Evolutionary conservation across 2,797 vertebrate species (phyloP), one percentile per base, ranked within the genome.

Genomic region (Sebastes variabilis): DNA sequence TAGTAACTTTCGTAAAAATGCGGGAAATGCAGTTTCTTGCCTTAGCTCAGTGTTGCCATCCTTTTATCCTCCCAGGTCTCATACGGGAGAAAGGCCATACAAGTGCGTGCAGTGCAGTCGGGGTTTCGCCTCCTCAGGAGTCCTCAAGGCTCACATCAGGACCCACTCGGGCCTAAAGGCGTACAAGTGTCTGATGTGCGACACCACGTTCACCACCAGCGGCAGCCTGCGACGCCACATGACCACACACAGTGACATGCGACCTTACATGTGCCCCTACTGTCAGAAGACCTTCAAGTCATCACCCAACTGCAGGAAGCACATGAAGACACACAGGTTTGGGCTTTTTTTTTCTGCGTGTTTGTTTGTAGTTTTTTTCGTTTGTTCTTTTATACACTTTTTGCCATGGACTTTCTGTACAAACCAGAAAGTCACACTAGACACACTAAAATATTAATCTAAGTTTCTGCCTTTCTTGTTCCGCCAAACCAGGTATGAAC

Each of bases 201-300:
- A 98, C 2, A 98, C 97, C 16, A 98, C 99, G 14, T 99, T 99
- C 88, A 99, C 98, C 66, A 99, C 99, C 22, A 99, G 97, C 0
- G 98, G 99, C 9, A 99, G 99, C 94, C 94, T 99, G 67, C 95
- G 97, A 38, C 96, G 98, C 18, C 99, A 99, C 86, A 99, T 97
- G 98, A 98, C 97, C 16, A 99, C 98, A 52, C 99, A 99, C 88
- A 99, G 97, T 5, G 98, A 99, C 89, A 93, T 98, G 8, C 96
- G 98, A 6, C 98, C 99, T 0, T 99, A 98, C 83, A 99, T 99
- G 98, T 99, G 99, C 84, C 99, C 99, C 1, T 99, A 99, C 92
- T 99, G 99, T 93, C 98, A 99, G 87, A 99, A 99, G 89, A 99
- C 98, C 4, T 99, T 99, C 89, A 99, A 99, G 95, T 99, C 98